phyloP scores from a whole-genome alignment of 2,888 invertebrate species.

The Nomada fabriciana region DNA sequence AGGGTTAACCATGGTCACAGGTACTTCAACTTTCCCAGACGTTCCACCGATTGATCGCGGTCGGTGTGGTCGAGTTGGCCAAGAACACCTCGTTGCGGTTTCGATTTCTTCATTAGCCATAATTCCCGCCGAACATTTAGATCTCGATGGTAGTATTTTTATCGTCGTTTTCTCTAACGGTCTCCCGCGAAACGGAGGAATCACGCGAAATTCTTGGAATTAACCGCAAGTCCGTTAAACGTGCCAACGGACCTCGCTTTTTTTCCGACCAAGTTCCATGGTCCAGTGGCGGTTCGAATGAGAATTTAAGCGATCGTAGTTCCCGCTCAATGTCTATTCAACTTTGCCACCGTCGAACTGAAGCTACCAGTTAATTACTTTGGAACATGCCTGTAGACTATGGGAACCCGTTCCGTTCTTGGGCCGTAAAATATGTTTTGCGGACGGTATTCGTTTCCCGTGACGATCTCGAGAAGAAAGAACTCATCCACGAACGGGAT shows the following conservation, averaged over 20 bases:
- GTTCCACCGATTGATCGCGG: neutral
- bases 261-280: neutral
- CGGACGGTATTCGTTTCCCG: neutral
- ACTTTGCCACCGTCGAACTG: conserved; percentile 31
- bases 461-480: neutral
- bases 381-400: conserved; percentile 20
- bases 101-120: conserved; percentile 8
- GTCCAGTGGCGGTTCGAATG: conserved; percentile 8
- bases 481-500: neutral
- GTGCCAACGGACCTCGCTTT: neutral
- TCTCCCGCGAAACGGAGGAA: no score
- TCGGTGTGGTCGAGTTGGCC: neutral
- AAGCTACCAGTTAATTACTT: conserved; percentile 41
- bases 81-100: neutral
- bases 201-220: neutral
- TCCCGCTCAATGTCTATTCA: conserved; percentile 33
- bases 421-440: conserved; percentile 26
- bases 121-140: conserved; percentile 4
- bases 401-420: conserved; percentile 23
- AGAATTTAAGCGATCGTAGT: conserved; percentile 37
- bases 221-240: neutral
- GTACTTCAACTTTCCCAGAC: conserved; percentile 9
- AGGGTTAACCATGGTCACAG: no score
- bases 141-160: neutral
- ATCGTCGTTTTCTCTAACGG: neutral